phyloP scores from a whole-genome alignment of 37 sponge, comb jelly and placozoan species.

The Aphrocallistes beatrix region DNA sequence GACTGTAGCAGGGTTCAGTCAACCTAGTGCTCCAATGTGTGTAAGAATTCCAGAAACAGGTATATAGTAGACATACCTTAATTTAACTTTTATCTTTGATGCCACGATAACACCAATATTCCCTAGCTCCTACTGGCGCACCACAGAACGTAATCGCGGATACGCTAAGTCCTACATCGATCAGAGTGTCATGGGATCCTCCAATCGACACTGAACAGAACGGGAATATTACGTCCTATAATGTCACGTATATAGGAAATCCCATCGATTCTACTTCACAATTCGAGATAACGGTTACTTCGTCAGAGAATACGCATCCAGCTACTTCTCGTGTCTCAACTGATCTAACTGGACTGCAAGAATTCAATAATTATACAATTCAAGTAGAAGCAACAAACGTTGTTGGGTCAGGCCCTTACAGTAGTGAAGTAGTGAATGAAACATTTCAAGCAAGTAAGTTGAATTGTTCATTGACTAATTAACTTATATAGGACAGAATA shows the following conservation, averaged over 20 bases:
- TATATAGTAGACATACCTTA: too few relatives aligned
- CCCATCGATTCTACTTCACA: neutral
- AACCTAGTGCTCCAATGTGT: too few relatives aligned
- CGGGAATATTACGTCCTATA: neutral
- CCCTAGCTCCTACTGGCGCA: neutral
- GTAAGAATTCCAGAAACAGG: too few relatives aligned
- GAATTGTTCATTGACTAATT: too few relatives aligned
- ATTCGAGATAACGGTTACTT: neutral
- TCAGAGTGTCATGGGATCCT: neutral
- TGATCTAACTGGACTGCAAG: constrained; percentile 18
- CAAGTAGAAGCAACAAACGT: neutral
- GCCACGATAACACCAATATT: too few relatives aligned
- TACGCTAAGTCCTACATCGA: neutral
- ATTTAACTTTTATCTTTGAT: too few relatives aligned
- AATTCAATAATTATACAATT: neutral
- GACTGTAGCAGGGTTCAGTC: too few relatives aligned
- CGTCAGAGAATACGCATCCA: neutral
- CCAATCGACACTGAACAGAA: neutral
- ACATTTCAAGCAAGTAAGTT: too few relatives aligned
- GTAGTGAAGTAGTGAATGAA: neutral
- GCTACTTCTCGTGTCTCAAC: neutral
- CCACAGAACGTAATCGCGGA: neutral
- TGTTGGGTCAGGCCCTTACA: neutral
- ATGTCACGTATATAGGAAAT: neutral
- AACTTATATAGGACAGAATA: too few relatives aligned